Base-by-base conservation (phyloP, 2,797 vertebrate species). In the Clamator glandarius region DNA sequence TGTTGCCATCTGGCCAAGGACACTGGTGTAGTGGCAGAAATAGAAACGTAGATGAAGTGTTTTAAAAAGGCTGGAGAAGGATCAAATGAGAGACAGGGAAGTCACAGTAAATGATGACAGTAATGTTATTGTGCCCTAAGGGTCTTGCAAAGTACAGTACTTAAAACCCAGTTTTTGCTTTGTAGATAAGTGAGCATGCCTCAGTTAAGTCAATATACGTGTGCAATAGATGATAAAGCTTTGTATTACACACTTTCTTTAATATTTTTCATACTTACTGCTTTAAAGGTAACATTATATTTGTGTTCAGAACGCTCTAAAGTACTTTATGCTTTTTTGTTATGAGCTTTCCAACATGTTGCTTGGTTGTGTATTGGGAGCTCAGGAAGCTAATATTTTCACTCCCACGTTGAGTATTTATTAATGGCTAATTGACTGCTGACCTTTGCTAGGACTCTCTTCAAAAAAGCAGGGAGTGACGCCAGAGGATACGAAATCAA, bases 151-250 rank as follows among this genome's bases (percentile, higher is more conserved):
- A 96, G 83, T 92, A 77, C 80, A 70, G 77, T 96, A 86, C 93
- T 97, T 96, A 96, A 94, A 96, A 77, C 87, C 74, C 70, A 90
- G 90, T 96, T 96, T 96, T 95, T 96, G 95, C 92, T 95, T 97
- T 96, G 94, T 93, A 96, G 92, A 91, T 95, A 94, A 93, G 95
- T 93, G 91, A 93, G 73, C 14, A 2, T 94, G 94, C 94, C 93
- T 85, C 1, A 5, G 89, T 92, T 93, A 95, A 97, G 93, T 94
- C 93, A 90, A 91, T 96, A 86, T 87, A 87, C 1, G 29, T 36
- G 66, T 91, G 89, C 83, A 91, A 46, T 42, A 84, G 85, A 75
- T 90, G 93, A 94, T 94, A 94, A 95, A 95, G 68, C 52, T 94
- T 74, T 81, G 87, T 63, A 90, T 97, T 94, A 82, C 83, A 48